These are phyloP conservation scores for Epinotia nisella DNA, from an alignment of 2,888 invertebrate species.

Conservation along the genomic window DNA sequence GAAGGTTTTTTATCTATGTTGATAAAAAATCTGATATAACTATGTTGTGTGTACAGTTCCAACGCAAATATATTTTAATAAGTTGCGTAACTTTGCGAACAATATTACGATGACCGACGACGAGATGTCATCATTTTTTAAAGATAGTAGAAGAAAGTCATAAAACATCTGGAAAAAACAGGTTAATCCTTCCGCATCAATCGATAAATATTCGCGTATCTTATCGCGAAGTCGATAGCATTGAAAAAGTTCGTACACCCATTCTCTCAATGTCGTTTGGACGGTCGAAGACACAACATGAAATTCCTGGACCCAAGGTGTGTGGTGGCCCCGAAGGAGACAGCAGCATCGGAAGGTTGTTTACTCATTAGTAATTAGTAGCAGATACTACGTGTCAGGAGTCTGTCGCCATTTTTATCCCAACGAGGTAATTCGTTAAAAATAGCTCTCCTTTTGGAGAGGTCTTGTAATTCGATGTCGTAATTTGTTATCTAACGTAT, in stretches of 20 bases:
- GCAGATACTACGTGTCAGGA: neutral
- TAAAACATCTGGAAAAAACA: neutral
- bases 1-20: no score
- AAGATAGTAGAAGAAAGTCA: no score
- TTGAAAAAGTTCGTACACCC: constrained; percentile 34
- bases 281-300: constrained; percentile 55
- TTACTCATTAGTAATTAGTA: constrained; percentile 27
- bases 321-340: constrained; percentile 59
- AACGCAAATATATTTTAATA: no score
- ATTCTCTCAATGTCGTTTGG: constrained; percentile 27
- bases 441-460: no score
- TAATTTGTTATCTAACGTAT: no score
- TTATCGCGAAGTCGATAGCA: constrained; percentile 60
- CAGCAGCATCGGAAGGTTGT: constrained; percentile 69
- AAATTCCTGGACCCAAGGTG: constrained; percentile 59
- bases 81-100: no score
- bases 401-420: neutral
- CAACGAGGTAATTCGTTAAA: no score
- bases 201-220: constrained; percentile 67
- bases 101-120: neutral
- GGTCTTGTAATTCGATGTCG: no score
- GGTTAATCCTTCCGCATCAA: constrained; percentile 45
- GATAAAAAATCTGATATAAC: no score
- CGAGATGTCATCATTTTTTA: no score
- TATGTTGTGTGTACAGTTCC: no score